Percentiles rank a stretch among this genome's conserved stretches.
phyloP scores from a whole-genome alignment of 2,797 vertebrate genomes.

The Diplodus sargus region DNA sequence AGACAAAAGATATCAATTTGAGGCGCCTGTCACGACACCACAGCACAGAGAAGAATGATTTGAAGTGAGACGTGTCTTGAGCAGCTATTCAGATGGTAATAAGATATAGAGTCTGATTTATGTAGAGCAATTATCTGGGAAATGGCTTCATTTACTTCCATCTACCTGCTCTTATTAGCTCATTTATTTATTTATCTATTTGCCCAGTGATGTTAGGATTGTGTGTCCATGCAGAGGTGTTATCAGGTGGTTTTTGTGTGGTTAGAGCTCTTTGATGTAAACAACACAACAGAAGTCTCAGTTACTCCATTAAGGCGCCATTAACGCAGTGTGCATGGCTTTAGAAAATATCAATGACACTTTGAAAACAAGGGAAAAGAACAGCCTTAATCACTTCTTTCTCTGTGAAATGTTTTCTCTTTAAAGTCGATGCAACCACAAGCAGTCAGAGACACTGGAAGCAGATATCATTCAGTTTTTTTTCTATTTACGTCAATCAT shows the following conservation, averaged over 20 bases:
- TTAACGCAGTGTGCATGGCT: constrained; percentile 36
- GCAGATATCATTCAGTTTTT: constrained; percentile 1
- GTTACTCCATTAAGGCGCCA: constrained; percentile 53
- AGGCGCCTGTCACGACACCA: constrained; percentile 64
- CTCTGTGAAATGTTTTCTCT: background rate
- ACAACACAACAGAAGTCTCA: constrained; percentile 57
- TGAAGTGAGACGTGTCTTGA: constrained; percentile 64
- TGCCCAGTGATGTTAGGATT: constrained; percentile 46
- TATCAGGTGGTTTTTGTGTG: constrained; percentile 63
- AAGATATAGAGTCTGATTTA: constrained; percentile 74
- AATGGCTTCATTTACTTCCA: constrained; percentile 66
- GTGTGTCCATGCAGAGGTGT: constrained; percentile 56
- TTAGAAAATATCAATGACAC: constrained; percentile 27
- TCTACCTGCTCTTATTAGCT: constrained; percentile 63
- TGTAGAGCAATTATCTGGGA: constrained; percentile 62
- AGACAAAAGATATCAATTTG: constrained; percentile 81
- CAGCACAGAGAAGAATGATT: constrained; percentile 60
- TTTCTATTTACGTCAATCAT: background rate
- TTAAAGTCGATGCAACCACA: background rate
- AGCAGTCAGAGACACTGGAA: background rate
- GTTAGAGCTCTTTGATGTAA: constrained; percentile 54
- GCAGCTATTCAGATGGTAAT: constrained; percentile 76
- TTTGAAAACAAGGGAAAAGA: constrained; percentile 34
- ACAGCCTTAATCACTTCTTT: constrained; percentile 34
- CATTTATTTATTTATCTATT: constrained; percentile 54